These are phyloP conservation scores for Hypsopygia costalis DNA, from an alignment of 2,888 invertebrate genomes.

Conservation along the genomic window DNA sequence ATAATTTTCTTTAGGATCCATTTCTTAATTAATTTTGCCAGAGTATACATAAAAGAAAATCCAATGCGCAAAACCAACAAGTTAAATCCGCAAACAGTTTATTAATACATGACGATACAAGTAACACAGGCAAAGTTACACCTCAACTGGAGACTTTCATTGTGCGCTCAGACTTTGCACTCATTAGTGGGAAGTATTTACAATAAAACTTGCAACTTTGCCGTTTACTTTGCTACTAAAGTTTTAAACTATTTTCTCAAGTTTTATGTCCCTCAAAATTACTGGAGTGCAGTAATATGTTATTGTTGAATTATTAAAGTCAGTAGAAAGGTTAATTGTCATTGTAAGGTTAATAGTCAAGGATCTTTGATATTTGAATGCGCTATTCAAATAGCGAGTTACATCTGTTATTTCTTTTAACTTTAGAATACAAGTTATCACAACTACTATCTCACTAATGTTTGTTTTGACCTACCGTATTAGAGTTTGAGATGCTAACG, in stretches of 20 bases:
- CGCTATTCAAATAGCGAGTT: no score
- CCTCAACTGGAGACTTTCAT: slow-evolving; percentile 21
- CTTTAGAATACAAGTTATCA: no score
- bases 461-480: no score
- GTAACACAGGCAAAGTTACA: slow-evolving; percentile 7
- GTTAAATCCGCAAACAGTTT: slow-evolving; percentile 6
- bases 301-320: neutral
- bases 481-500: no score
- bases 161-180: slow-evolving; percentile 33
- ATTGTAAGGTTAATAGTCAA: neutral
- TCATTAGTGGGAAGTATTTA: slow-evolving; percentile 43
- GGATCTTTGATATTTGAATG: neutral
- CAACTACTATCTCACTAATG: no score
- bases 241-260: slow-evolving; percentile 10
- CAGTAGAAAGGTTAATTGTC: neutral
- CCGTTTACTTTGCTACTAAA: slow-evolving; percentile 29
- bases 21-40: no score
- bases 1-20: no score
- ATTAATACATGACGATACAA: slow-evolving; percentile 8
- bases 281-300: slow-evolving; percentile 8
- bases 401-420: no score
- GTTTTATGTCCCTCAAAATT: slow-evolving; percentile 10
- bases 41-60: no score
- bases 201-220: slow-evolving; percentile 37
- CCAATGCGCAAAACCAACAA: neutral